Evolutionary conservation across 1,140 invertebrate genomes (phyloP).

Genomic region (Proctacanthus coquilletti): DNA sequence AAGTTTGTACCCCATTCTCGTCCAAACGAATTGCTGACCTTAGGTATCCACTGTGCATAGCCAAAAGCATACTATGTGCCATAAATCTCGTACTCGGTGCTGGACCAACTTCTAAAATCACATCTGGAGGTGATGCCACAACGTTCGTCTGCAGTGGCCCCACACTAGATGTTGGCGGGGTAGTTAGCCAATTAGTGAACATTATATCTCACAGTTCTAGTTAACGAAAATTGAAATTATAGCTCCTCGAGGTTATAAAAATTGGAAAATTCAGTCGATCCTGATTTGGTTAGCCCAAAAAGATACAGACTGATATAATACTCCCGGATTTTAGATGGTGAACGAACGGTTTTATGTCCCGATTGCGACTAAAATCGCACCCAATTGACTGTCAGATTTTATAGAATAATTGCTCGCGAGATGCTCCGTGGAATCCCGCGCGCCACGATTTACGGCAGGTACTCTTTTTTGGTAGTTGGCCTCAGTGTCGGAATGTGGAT

Average conservation of each 20-base stretch:
- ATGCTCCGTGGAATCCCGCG: background rate
- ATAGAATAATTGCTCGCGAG: background rate
- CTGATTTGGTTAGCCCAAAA: too few species aligned
- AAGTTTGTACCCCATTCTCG: conserved; percentile 10
- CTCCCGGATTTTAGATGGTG: too few species aligned
- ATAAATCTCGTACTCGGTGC: conserved; percentile 42
- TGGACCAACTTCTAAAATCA: conserved; percentile 45
- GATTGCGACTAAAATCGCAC: background rate
- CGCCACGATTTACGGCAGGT: too few species aligned
- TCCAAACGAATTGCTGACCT: conserved; percentile 34
- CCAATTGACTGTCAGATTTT: background rate
- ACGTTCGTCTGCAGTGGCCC: conserved; percentile 9
- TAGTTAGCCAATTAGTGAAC: conserved; percentile 30
- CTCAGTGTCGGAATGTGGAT: background rate
- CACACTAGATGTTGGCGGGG: conserved; percentile 7
- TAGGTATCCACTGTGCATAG: conserved; percentile 55
- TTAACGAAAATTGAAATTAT: too few species aligned
- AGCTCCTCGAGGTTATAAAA: too few species aligned
- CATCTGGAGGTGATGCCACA: conserved; percentile 38
- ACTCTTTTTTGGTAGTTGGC: too few species aligned
- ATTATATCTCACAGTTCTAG: too few species aligned
- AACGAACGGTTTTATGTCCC: too few species aligned
- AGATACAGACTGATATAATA: too few species aligned
- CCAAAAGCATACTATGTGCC: conserved; percentile 47
- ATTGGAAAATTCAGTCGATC: too few species aligned